Base-by-base conservation (phyloP, 2,888 invertebrate species). In the Cordilura impudica region DNA sequence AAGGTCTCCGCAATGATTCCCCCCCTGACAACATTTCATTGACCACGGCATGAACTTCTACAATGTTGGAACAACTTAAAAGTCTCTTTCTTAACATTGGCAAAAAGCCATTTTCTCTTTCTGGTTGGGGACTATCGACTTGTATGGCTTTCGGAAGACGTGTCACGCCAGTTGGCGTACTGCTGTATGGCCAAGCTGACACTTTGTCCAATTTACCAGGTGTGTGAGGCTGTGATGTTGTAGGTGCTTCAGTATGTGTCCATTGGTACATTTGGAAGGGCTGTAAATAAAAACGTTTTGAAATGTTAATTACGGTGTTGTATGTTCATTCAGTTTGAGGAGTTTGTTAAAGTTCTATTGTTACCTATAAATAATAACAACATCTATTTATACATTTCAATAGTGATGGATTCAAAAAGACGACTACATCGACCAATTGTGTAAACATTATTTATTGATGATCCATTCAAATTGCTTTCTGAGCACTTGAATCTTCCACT, bases 241-340 rank as follows among this genome's bases (percentile, higher is more conserved):
- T 91, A 67, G 94, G 93, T 56, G 92, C 90, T 89, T 95, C 95
- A 81, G 94, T 94, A 88, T 96, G 95, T 21, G 95, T 93, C 97
- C 97, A 97, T 88, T 94, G 95, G 90, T 97, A 97, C 94, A 96
- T 96, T 86, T 95, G 92, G 90, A 95, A 96, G 75, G 96, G 95
- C 97, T 97, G 90, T 31, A 92, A 90, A 83, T 31, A 39, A 31
- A 18, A 6, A 43, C 8, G 16, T 10, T 54, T 8, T 10, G 18
- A 58, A 31, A 21, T 56, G 0, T 51, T 39, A 16, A 19, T 35
- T n/a, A 43, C 8, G 16, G 10, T 54, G n/a, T 10, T 18, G 47
- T 18, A 21, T 56, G 0, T 51, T 39, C 12, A 19, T 35, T 16
- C 1, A 49, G 12, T 18, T 31, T 31, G n/a, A n/a, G n/a, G n/a